Evolutionary conservation across 2,113 vertebrate species (phyloP), one percentile per base, ranked within the genome.

Genomic region (Pygoscelis antarcticus): DNA sequence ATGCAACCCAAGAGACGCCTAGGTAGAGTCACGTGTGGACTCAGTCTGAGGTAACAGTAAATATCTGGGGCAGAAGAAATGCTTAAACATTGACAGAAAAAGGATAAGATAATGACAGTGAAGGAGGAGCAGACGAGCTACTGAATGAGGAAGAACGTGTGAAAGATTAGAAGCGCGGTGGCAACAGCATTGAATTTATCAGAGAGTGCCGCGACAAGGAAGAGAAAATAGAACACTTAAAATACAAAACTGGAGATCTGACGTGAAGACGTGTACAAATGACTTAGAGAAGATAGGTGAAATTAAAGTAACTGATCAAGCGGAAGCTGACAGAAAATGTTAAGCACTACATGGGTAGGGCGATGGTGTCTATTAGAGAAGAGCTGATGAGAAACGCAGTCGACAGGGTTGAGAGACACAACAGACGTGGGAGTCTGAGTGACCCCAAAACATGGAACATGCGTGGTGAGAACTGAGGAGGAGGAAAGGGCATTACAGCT

Each of bases 401-500:
- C 23, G 30, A 26, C 10, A 19, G 46, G 27, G 27, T 16, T 36
- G 19, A 65, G 55, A 40, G 26, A 55, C n/a, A 54, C 10, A 52
- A 25, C 10, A 89, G 34, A 66, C n/a, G 49, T 47, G 10, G 42
- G 26, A 70, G n/a, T 14, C 22, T 36, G 57, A 58, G 58, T 16
- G 9, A 72, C 9, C 10, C 11, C 36, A 76, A 62, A 94, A 77
- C 26, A 32, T 4, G 21, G 14, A 61, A 51, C 1, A 0, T 6
- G 13, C 0, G 0, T 9, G 10, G 18, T 49, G 12, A 81, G 30
- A 80, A 34, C 40, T 13, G 29, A 54, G 61, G 10, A 78, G n/a
- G 13, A 55, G 6, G 29, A 57, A 54, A 69, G 7, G 16, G 15
- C 5, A 32, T 68, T 51, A 19, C 54, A 91, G 22, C 6, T 18